Percentiles rank a stretch among this genome's conserved stretches.
phyloP scores from a whole-genome alignment of 1,140 invertebrate genomes.

The Drosophila gunungcola region DNA sequence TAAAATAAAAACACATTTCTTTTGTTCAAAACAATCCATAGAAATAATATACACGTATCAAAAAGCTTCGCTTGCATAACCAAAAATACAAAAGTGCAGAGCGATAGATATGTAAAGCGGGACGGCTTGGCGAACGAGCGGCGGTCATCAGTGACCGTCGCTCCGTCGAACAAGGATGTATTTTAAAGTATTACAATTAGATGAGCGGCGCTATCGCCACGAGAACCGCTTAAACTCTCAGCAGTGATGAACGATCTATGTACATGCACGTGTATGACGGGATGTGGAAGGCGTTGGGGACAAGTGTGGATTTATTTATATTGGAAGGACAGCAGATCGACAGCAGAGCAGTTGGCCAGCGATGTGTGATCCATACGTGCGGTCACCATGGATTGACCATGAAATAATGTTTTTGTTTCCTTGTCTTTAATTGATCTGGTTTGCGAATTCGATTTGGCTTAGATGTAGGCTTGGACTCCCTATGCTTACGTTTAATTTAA shows the following conservation, averaged over 20 bases:
- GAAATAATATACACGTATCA: conserved; percentile 66
- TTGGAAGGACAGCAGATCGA: not conserved
- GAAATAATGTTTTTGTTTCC: conserved; percentile 52
- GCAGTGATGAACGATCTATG: conserved; percentile 28
- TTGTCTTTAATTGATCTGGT: conserved; percentile 39
- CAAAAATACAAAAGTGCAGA: conserved; percentile 51
- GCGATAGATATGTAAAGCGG: conserved; percentile 20
- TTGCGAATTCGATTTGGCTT: conserved; percentile 67
- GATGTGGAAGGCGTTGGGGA: conserved; percentile 4
- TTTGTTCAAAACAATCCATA: conserved; percentile 73
- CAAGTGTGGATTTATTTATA: not conserved
- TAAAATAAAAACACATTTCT: conserved; percentile 81
- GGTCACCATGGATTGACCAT: conserved; percentile 56
- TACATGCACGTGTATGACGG: conserved; percentile 26
- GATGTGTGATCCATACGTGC: conserved; percentile 27
- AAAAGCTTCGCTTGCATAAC: conserved; percentile 50
- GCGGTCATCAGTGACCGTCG: not conserved
- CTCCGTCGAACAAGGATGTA: not conserved
- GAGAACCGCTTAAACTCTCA: not conserved
- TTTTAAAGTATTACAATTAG: conserved; percentile 15
- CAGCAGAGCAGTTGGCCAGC: conserved; percentile 24
- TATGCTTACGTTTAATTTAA: conserved; percentile 76
- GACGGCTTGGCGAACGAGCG: not conserved
- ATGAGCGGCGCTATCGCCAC: conserved; percentile 5
- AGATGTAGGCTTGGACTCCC: conserved; percentile 76